Base-by-base conservation (phyloP, 2,113 vertebrate genomes). In the Thymallus thymallus region DNA sequence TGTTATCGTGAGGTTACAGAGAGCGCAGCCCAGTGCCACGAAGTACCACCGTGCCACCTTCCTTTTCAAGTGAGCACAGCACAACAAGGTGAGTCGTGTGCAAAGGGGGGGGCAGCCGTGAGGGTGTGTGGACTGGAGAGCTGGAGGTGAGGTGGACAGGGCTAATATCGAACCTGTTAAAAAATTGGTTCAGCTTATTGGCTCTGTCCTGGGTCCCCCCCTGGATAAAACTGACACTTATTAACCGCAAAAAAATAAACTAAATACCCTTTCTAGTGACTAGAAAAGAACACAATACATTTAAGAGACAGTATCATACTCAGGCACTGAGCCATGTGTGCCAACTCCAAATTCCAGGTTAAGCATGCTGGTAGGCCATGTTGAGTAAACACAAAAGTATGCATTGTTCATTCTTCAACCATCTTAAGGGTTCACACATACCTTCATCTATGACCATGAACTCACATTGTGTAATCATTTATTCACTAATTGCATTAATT, bases 301-400 rank as follows among this genome's bases (percentile, higher is more conserved):
- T 26, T 30, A 9, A 2, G n/a, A 61, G 30, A 24, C 18, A 35
- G 16, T 35, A 32, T 35, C 16, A 67, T 55, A 12, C 14, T 55
- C 35, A 30, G 46, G 26, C 22, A 58, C 12, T 32, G 56, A 61
- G 55, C 10, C 41, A 61, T 3, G 30, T 20, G 51, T 71, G n/a
- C 78, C 9, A 26, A 75, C 9, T 22, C 26, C 41, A 29, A 68
- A 74, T 74, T 70, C 80, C 64, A 76, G 29, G n/a, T 24, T 56
- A 32, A 32, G 71, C 6, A 56, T 62, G 76, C 20, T 6, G 62
- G 74, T 18, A 7, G 4, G 26, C 2, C 22, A 51, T 79, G 72
- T 81, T 79, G 22, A 80, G 67, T 69, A 71, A 75, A 84, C 69
- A 26, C 26, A 26, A 26, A 26, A 26, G 26, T 26, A 76, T 41